Percentiles rank a stretch among this genome's conserved stretches.
Evolutionary conservation across 2,113 vertebrate genomes (phyloP).

Genomic region (Laticauda colubrina): DNA sequence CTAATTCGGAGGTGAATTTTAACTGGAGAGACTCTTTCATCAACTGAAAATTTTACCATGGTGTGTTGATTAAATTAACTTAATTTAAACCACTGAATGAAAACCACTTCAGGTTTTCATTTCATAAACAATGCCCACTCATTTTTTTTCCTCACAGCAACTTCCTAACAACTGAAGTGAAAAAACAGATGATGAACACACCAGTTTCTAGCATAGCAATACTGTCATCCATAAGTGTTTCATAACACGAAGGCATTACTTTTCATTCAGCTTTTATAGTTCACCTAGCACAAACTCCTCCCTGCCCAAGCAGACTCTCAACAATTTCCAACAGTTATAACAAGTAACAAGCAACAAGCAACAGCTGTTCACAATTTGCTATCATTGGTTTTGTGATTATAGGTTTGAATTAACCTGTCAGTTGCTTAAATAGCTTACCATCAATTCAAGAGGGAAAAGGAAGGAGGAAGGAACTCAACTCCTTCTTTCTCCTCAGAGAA

Average conservation of each 20-base stretch:
- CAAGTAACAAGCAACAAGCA: too few relatives aligned
- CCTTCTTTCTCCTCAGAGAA: not conserved
- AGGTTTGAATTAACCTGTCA: not conserved
- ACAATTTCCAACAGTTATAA: not conserved
- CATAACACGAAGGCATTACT: not conserved
- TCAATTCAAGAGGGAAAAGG: not conserved
- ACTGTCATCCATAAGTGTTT: not conserved
- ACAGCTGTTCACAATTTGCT: not conserved
- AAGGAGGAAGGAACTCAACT: not conserved
- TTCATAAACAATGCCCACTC: not conserved
- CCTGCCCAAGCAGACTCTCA: not conserved
- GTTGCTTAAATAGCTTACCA: not conserved
- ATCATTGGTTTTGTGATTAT: not conserved
- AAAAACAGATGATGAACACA: not conserved
- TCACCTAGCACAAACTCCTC: not conserved
- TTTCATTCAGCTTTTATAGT: not conserved
- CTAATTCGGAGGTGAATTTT: not conserved
- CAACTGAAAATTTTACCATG: not conserved
- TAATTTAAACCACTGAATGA: not conserved
- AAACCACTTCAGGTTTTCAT: not conserved
- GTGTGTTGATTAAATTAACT: not conserved
- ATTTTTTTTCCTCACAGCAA: not conserved
- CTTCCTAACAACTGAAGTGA: not conserved
- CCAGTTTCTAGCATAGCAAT: not conserved
- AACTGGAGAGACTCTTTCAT: not conserved